Evolutionary conservation across 2,888 invertebrate species (phyloP), one percentile per base, ranked within the genome.

Genomic region (Enchytraeus crypticus): DNA sequence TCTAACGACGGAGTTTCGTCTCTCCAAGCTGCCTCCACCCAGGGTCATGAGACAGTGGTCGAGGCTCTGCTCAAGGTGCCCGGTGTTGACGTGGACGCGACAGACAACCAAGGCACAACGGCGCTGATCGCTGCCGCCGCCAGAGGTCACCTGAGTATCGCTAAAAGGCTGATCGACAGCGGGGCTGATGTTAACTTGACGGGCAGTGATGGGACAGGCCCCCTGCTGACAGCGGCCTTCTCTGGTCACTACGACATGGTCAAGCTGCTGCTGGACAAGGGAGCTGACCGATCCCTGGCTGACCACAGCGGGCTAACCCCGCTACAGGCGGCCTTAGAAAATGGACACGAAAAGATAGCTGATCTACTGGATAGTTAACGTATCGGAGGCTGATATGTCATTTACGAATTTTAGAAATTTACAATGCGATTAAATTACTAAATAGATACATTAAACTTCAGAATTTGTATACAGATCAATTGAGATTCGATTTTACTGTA

Each of bases 311-410:
- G 55, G 8, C 38, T 33, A 3, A 51, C 53, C 14, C 53, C 53
- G n/a, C 53, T 51, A 3, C 32, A 32, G 53, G 53, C 53, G 21
- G 53, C 53, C 21, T 21, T 33, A 21, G 23, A 23, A 83, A 97
- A 95, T 82, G 96, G 96, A 0, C 96, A 97, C 82, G 92, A 92
- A 1, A 92, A 95, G 82, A 93, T 97, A 30, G 92, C 92, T 29
- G 92, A 92, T 80, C 85, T 92, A 64, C 84, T 98, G 62, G n/a
- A n/a, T n/a, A n/a, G n/a, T n/a, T n/a, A n/a, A n/a, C n/a, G n/a
- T n/a, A n/a, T n/a, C n/a, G n/a, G n/a, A n/a, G n/a, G n/a, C n/a
- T n/a, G n/a, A n/a, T n/a, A n/a, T n/a, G n/a, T n/a, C n/a, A n/a
- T n/a, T n/a, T n/a, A n/a, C n/a, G n/a, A n/a, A n/a, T n/a, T n/a